Evolutionary conservation across 2,888 invertebrate genomes (phyloP), one percentile per base, ranked within the genome.

Genomic region (Selenia dentaria): DNA sequence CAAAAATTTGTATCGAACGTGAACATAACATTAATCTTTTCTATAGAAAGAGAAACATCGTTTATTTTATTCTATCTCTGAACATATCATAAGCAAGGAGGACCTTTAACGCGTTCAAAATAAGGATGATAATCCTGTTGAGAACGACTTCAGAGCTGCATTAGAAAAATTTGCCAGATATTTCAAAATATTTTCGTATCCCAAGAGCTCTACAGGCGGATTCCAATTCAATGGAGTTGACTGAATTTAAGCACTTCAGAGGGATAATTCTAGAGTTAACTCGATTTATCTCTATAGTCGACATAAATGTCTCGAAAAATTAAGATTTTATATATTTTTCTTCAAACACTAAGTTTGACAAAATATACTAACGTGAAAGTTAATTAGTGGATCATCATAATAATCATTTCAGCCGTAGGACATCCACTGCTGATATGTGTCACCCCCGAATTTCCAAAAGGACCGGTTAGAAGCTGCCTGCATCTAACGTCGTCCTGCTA

Each of bases 141-240:
- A 28, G 27, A 4, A 12, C n/a, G 3, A 3, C 12, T 32, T 33
- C 9, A 6, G 28, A 18, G 32, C 35, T 49, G 47, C 47, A 52
- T 39, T 47, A 25, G 18, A 22, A 13, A 29, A n/a, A 3, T 9
- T 27, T 36, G 33, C 9, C 6, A 9, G 18, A 24, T 29, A 39
- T 49, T 49, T 43, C 40, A 45, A 43, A 57, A 54, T 52, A 54
- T 54, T 54, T 51, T 45, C 50, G 42, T 31, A 33, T 46, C 29
- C 44, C 12, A 27, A 43, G 32, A 18, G 42, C 45, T 46, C 16
- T 26, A 35, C 42, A 40, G 27, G 31, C 18, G 33, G 27, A 47
- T 46, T 51, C 42, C 43, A 50, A 54, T 54, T 52, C 37, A 52
- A 52, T 41, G 36, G 50, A 52, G 39, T 48, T 43, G 29, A 45